Evolutionary conservation across 2,888 invertebrate species (phyloP), one percentile per base, ranked within the genome.

Genomic region (Drosophila fulvimacula): DNA sequence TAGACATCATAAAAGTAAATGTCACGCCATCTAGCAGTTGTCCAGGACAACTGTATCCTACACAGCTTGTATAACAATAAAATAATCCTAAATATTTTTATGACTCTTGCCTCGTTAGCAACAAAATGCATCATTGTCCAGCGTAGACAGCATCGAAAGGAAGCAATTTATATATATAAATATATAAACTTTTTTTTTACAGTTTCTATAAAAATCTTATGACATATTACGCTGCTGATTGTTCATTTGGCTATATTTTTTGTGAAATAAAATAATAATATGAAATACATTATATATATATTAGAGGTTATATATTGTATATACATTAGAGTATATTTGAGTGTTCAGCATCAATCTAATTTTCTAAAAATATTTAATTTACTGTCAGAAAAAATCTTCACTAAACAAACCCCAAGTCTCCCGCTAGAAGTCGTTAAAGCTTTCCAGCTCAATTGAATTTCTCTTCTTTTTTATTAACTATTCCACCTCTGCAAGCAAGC

Each of bases 61-160:
- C 52, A 41, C 52, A 51, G 70, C 44, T 51, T 76, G 53, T 49
- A 13, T 24, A 34, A 36, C 36, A 55, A 49, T 48, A 49, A 63
- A 49, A 21, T 48, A n/a, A 27, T 6, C 19, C 39, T 19, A 27
- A 64, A 41, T 24, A 27, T 48, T 56, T 55, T 63, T 63, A 63
- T 48, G 64, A 63, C 46, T 39, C 34, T 39, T n/a, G 48, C 19
- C 63, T 63, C 64, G 64, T 63, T 63, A 41, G 38, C 21, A 39
- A 39, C 32, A 24, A 39, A 39, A n/a, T 46, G 38, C 39, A 13
- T 32, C 17, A 17, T 46, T 48, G 46, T 19, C 4, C n/a, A n/a
- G 11, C 39, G 17, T 7, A 32, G 34, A 32, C n/a, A 32, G 11
- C 6, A 21, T 41, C 34, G 5, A 39, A 17, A 30, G 13, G 13